Percentiles rank a stretch among this genome's conserved stretches.
phyloP scores from a whole-genome alignment of 2,113 vertebrate species.

The Colistium nudipinnis region DNA sequence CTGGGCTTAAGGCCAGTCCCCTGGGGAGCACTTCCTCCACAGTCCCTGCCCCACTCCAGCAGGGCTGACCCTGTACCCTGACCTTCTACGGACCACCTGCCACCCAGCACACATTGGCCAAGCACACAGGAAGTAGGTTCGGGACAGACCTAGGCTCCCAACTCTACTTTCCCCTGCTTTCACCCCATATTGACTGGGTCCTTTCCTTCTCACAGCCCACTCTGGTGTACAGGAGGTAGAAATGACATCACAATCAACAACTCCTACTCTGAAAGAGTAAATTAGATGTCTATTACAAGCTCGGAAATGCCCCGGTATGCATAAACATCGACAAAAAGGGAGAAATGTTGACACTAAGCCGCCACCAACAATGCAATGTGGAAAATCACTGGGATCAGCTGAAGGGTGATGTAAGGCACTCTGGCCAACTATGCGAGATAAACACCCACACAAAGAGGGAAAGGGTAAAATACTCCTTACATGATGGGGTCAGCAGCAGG shows the following conservation, averaged over 20 bases:
- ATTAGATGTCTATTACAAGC: conserved; percentile 35
- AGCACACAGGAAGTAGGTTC: conserved; percentile 44
- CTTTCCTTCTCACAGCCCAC: conserved; percentile 5
- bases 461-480: conserved; percentile 52
- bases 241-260: conserved; percentile 55
- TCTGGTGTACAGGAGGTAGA: conserved; percentile 18
- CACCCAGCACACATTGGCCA: conserved; percentile 35
- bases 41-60: conserved; percentile 36
- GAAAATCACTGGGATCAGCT: conserved; percentile 61
- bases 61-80: conserved; percentile 51
- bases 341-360: conserved; percentile 59
- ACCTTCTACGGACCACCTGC: conserved; percentile 54
- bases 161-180: conserved; percentile 16
- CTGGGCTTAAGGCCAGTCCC: conserved; percentile 59
- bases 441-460: conserved; percentile 50
- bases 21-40: conserved; percentile 55
- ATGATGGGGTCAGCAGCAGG: conserved; percentile 62
- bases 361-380: conserved; percentile 49
- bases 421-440: conserved; percentile 39
- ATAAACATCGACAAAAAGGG: conserved; percentile 60
- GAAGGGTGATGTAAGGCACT: conserved; percentile 53
- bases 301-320: conserved; percentile 53
- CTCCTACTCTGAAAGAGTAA: conserved; percentile 45
- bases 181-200: background rate
- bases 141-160: conserved; percentile 30